phyloP scores from a whole-genome alignment of 37 sponge, comb jelly and placozoan genomes.

The Ianthella basta region DNA sequence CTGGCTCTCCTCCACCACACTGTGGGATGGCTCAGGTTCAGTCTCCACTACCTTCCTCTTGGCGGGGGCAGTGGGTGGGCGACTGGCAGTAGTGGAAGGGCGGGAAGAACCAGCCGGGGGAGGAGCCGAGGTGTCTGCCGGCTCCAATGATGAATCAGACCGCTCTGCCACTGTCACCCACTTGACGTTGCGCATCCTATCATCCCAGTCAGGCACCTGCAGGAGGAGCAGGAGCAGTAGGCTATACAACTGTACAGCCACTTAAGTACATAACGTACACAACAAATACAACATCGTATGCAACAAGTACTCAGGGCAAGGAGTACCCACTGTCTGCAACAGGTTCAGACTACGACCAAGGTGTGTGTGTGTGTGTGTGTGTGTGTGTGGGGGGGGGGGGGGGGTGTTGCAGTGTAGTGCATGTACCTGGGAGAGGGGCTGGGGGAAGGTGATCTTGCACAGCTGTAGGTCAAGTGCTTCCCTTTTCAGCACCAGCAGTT shows the following conservation, averaged over 20 bases:
- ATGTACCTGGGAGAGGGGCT: constrained; percentile 57
- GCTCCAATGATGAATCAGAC: too few relatives aligned
- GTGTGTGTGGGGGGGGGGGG: too few relatives aligned
- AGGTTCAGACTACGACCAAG: neutral
- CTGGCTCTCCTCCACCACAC: constrained; percentile 68
- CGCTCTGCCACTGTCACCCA: constrained; percentile 76
- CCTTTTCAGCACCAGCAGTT: constrained; percentile 54
- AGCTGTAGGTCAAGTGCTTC: constrained; percentile 53
- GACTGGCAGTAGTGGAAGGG: constrained; percentile 12
- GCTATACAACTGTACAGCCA: neutral
- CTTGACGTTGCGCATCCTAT: constrained; percentile 82
- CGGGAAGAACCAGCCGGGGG: constrained; percentile 15
- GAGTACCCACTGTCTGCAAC: neutral
- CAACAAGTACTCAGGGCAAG: too few relatives aligned
- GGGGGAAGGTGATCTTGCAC: constrained; percentile 69
- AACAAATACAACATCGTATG: too few relatives aligned
- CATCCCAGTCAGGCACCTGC: constrained; percentile 96
- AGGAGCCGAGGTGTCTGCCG: too few relatives aligned
- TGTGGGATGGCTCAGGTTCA: constrained; percentile 88
- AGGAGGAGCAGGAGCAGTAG: neutral
- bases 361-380: too few relatives aligned
- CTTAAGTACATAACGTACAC: neutral
- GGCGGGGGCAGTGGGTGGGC: constrained; percentile 19
- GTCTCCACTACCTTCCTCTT: constrained; percentile 78
- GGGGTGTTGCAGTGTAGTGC: too few relatives aligned